A percentile compares a stretch with the other conserved stretches of the same genome.
These are phyloP conservation scores for Gnathonemus longibarbis DNA, from an alignment of 2,113 vertebrate genomes.

Conservation along the genomic window DNA sequence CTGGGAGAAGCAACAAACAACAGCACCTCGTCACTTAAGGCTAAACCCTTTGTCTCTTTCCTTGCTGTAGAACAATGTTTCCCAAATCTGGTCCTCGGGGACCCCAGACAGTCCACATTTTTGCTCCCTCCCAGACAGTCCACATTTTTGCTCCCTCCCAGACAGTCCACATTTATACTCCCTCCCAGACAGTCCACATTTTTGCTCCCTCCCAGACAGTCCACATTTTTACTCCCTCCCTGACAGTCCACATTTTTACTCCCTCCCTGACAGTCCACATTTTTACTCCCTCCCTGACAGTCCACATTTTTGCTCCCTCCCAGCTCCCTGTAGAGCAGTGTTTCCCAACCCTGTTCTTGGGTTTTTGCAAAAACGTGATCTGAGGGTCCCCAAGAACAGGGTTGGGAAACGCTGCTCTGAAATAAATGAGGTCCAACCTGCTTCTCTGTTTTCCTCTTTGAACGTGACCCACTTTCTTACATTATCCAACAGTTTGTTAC, in stretches of 20 bases:
- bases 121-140: background rate
- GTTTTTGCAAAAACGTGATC: background rate
- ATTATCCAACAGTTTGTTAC: background rate
- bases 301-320: too few relatives aligned
- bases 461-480: background rate
- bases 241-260: too few relatives aligned
- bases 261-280: too few relatives aligned
- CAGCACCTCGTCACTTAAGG: background rate
- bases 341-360: background rate
- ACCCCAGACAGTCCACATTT: background rate
- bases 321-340: background rate
- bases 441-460: background rate
- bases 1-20: conserved; percentile 48
- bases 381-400: background rate
- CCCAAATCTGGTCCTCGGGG: background rate
- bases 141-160: background rate
- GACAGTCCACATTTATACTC: background rate
- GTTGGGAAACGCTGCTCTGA: background rate
- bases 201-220: background rate
- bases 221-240: too few relatives aligned
- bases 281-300: too few relatives aligned
- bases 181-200: background rate
- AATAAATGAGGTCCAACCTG: background rate
- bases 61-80: background rate
- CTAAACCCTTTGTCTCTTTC: background rate